Base-by-base conservation (phyloP, 64 coral and sea anemone species). In the Stichodactyla mertensii region DNA sequence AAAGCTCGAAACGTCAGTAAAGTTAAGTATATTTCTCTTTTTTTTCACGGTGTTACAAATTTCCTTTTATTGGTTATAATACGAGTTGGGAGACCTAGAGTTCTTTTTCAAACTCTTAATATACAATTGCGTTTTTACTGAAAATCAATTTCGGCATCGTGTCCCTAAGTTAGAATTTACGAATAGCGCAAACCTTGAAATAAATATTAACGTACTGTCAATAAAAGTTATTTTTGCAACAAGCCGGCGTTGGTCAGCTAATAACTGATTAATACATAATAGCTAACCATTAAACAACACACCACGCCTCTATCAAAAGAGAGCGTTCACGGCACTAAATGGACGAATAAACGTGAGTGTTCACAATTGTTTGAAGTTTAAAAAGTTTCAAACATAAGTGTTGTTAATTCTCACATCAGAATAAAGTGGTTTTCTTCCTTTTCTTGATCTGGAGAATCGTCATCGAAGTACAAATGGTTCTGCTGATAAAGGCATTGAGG, bases 401-500 rank as follows among this genome's bases (percentile, higher is more conserved):
- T 52, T 54, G 14, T 19, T 4, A 28, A 23, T 26, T 58, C 56
- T 58, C n/a, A n/a, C n/a, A 23, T 54, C 12, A 22, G 26, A 81
- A 81, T 19, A n/a, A 6, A 16, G 2, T 9, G 0, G 20, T 20
- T 81, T 53, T 55, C n/a, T 81, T 81, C 7, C 78, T 81, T 81
- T 20, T n/a, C n/a, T n/a, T 1, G 51, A 8, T 16, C 15, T 80
- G 60, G 18, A 66, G 20, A 18, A 20, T 53, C 6, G 8, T 10
- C 14, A 74, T 74, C 4, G 69, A 14, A 74, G 12, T 31, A 31
- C 69, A 74, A 74, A 81, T 81, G 78, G 78, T 93, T 88, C 56
- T 97, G 51, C 86, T 97, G 6, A 86, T 91, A 64, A 85, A 93
- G 31, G 95, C 95, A 26, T 86, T 93, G 0, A 82, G 69, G 26